Evolutionary conservation across 2,888 invertebrate genomes (phyloP), one percentile per base, ranked within the genome.

Genomic region (Acrocyrtus sp.): DNA sequence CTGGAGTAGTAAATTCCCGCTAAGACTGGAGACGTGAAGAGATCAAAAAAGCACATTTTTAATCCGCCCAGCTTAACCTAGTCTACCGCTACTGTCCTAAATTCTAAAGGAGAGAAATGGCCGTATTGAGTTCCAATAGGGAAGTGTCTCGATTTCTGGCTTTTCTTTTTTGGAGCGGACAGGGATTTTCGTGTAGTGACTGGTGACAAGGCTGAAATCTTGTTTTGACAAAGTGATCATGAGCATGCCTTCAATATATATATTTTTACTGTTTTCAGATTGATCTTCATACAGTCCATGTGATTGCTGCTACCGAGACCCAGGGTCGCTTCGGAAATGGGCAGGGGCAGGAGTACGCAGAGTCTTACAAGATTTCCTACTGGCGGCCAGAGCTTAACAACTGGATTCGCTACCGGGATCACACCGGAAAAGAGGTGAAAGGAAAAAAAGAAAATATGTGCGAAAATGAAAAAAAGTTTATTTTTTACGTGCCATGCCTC

Each of bases 291-390:
- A 86, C 87, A 19, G 90, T 93, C 53, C 91, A 92, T 85, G 90
- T 95, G 83, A 90, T 96, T 83, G 93, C 94, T 0, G 92, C 89
- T 21, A 89, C 92, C 10, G 90, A 90, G 79, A 91, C 91, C 0
- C 96, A 96, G 86, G 96, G 96, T 26, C 89, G 96, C 60, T 96
- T 95, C 84, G 96, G 95, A 27, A 95, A 95, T 85, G 95, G 95
- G 34, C 90, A 92, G 84, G 96, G 96, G 29, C 91, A 90, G 81
- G 96, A 96, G 84, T 96, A 88, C 85, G 90, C 94, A 15, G 94
- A 95, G 84, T 88, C 89, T 39, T 96, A 93, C 85, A 87, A 91
- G 78, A 84, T 96, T 68, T 94, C 94, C 82, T 95, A 95, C 84
- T 93, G 92, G 90, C 86, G 94, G 78, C 92, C 93, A n/a, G 88